Base-by-base conservation (phyloP, 1,140 invertebrate genomes). In the Tribolium castaneum region DNA sequence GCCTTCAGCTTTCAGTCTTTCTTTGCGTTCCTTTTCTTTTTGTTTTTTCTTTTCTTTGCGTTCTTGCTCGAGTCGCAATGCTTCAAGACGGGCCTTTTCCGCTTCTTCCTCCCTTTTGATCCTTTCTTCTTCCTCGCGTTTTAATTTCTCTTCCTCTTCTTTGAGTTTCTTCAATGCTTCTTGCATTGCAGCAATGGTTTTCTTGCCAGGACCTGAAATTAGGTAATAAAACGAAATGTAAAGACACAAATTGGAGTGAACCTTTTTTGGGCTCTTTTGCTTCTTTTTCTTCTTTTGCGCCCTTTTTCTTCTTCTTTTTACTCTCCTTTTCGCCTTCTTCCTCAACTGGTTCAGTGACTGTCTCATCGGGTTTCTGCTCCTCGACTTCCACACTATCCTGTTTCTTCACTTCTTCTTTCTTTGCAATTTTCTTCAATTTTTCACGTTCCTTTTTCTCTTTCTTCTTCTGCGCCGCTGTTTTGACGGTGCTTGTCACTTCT, bases 1-100 rank as follows among this genome's bases (percentile, higher is more conserved):
- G 1, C 98, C 98, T 89, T 99, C 97, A 16, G 95, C 95, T 86
- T 98, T 99, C 39, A 98, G 87, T 84, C 95, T 90, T 85, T 98
- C 96, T 87, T 95, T 97, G 76, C 94, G 92, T 84, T 98, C 97
- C 82, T 98, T 98, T 89, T 99, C 97, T 84, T 97, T 98, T 82
- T 96, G 92, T 85, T 99, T 99, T 85, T 97, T 97, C 79, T 91
- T 92, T 82, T 97, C 94, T 85, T 97, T 98, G 71, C 91, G 90
- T 87, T 97, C 97, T 86, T 95, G 92, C 86, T 97, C 96, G 78
- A 95, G 86, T 78, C 92, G 90, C 39, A 95, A 85, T 77, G 94
- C 92, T 88, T 96, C 94, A 75, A 93, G 87, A 62, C 94, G 90
- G 22, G 91, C 90, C 70, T 88, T 88, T 84, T 96, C 94, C 16